Conservation (phyloP, 2,797 vertebrate genomes). For the Crypturellus tataupa region DNA sequence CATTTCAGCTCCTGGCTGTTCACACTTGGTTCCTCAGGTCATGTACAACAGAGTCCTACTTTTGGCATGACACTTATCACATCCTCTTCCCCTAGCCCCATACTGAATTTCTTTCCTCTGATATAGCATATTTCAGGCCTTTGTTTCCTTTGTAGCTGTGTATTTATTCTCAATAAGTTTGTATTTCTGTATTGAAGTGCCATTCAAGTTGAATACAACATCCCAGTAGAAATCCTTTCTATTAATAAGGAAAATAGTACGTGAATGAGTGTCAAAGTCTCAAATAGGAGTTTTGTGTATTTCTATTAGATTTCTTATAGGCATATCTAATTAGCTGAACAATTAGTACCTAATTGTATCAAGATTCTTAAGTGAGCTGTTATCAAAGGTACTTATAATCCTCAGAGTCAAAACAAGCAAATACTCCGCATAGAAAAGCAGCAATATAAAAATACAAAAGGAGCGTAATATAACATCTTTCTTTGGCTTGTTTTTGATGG, state of each 20-base stretch:
- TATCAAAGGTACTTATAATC: not conserved
- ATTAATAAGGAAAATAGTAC: not conserved
- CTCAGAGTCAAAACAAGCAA: not conserved
- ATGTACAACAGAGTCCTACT: slow-evolving; percentile 12
- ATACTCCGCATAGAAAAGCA: not conserved
- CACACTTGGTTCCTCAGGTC: not conserved
- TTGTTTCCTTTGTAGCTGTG: not conserved
- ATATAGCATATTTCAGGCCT: not conserved
- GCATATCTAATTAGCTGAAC: too few relatives aligned
- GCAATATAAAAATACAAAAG: not conserved
- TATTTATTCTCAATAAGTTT: not conserved
- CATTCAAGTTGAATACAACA: not conserved
- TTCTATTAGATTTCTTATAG: too few relatives aligned
- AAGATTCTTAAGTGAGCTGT: not conserved
- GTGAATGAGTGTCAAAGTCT: not conserved
- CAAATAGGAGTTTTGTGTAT: not conserved
- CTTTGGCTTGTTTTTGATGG: not conserved
- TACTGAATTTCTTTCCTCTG: not conserved
- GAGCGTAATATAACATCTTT: not conserved
- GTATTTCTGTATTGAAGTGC: not conserved
- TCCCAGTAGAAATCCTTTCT: not conserved
- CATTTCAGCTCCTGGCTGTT: not conserved
- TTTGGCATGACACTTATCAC: not conserved
- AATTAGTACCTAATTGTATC: not conserved
- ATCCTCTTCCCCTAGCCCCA: not conserved